phyloP scores from a whole-genome alignment of 1,140 invertebrate species.

The Drosophila athabasca region DNA sequence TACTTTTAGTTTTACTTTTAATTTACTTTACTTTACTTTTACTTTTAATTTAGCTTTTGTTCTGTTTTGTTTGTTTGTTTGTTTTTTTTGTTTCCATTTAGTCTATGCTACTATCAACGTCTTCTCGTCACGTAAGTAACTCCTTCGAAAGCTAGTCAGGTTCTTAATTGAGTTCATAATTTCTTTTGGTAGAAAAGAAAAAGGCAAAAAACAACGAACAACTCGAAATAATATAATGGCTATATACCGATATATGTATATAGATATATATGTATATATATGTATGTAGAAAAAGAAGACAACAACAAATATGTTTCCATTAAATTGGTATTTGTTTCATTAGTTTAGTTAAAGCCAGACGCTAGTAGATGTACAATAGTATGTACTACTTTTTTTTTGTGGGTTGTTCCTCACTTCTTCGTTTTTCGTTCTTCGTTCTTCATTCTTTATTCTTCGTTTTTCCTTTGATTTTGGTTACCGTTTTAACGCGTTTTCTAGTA shows the following conservation, averaged over 20 bases:
- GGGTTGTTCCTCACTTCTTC: conserved; percentile 10
- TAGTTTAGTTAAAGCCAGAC: conserved; percentile 56
- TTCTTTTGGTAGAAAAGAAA: conserved; percentile 53
- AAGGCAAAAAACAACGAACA: conserved; percentile 39
- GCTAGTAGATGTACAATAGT: conserved; percentile 34
- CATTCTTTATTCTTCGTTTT: neutral
- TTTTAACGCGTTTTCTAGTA: conserved; percentile 23
- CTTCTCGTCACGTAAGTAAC: conserved; percentile 40
- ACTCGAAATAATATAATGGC: conserved; percentile 17
- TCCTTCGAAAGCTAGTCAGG: conserved; percentile 73
- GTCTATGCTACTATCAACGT: conserved; percentile 22
- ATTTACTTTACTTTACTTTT: conserved; percentile 20
- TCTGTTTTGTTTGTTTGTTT: conserved; percentile 14
- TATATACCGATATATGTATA: conserved; percentile 41
- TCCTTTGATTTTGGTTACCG: conserved; percentile 4
- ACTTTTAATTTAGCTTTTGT: conserved; percentile 13
- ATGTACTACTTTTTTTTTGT: too few species aligned
- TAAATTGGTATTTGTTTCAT: conserved; percentile 24
- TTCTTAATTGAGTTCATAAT: conserved; percentile 73
- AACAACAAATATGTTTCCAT: conserved; percentile 57
- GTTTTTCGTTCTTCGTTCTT: neutral
- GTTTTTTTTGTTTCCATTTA: neutral
- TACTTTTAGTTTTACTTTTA: conserved; percentile 23
- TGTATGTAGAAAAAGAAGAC: conserved; percentile 56
- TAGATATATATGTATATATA: conserved; percentile 40